Evolutionary conservation across 2,888 invertebrate species (phyloP).

Genomic region (Sphaeridia pumilis): DNA sequence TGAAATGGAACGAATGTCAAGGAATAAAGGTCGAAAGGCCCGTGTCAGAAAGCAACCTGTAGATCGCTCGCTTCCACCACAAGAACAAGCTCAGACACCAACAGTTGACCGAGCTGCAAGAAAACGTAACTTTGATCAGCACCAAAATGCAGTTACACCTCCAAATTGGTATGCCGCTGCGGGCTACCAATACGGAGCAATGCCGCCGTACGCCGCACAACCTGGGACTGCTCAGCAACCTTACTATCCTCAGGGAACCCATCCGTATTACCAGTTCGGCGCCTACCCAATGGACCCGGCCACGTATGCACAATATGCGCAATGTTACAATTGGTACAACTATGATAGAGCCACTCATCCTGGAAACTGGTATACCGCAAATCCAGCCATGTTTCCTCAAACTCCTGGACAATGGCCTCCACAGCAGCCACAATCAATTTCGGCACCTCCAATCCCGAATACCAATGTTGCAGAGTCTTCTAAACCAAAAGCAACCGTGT

Average conservation of each 20-base stretch:
- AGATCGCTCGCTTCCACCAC: conserved; percentile 4
- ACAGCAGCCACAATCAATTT: background rate
- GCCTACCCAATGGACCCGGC: background rate
- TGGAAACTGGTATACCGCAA: background rate
- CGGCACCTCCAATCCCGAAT: background rate
- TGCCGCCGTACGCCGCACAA: background rate
- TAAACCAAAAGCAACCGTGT: background rate
- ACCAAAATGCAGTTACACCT: background rate
- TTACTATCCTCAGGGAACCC: background rate
- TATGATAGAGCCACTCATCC: conserved; percentile 1
- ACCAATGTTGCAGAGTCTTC: no score
- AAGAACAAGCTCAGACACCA: background rate
- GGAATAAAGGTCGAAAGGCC: conserved; percentile 6
- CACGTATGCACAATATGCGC: background rate
- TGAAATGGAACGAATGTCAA: conserved; percentile 56
- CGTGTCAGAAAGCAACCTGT: background rate
- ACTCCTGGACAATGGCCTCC: no score
- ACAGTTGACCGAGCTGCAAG: background rate
- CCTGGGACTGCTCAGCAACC: no score
- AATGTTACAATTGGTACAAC: background rate
- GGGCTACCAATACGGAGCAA: background rate
- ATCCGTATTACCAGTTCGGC: background rate
- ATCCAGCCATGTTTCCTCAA: background rate
- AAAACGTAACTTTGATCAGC: conserved; percentile 4
- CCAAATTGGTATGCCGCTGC: background rate